phyloP scores from a whole-genome alignment of 2,113 vertebrate species.

The Mastomys natalensis region DNA sequence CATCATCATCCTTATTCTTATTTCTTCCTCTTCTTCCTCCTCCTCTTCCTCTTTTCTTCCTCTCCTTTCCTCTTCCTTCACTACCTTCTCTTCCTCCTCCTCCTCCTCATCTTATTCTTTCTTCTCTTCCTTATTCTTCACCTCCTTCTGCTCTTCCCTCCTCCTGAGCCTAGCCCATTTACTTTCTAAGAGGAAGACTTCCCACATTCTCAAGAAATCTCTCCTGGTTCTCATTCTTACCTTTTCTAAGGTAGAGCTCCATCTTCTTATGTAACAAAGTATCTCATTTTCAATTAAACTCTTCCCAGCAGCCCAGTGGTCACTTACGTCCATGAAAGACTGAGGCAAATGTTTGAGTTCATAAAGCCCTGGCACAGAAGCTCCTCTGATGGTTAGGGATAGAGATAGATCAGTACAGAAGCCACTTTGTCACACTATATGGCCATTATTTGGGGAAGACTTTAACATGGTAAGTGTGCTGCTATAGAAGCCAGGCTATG shows the following conservation, averaged over 20 bases:
- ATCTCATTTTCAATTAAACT: neutral
- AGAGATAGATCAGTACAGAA: accelerated
- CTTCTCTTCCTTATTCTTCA: too few relatives aligned
- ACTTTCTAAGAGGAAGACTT: neutral
- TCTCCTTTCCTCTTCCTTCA: too few relatives aligned
- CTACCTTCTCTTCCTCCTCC: too few relatives aligned
- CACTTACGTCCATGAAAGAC: neutral
- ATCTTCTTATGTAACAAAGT: neutral
- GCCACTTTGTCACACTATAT: too few relatives aligned
- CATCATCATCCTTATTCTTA: too few relatives aligned
- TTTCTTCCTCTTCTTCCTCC: too few relatives aligned
- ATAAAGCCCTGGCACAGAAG: accelerated
- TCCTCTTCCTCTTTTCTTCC: too few relatives aligned
- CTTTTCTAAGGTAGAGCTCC: neutral
- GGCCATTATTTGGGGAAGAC: neutral
- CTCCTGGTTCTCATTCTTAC: neutral
- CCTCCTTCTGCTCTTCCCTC: too few relatives aligned
- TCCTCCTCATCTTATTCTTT: too few relatives aligned
- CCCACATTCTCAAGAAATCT: accelerated
- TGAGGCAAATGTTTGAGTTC: neutral
- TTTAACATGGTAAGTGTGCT: neutral
- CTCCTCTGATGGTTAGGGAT: neutral
- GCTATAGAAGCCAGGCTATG: neutral
- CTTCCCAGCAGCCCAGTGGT: neutral
- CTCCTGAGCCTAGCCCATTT: too few relatives aligned